Percentiles rank a stretch among this genome's conserved stretches.
Conservation (phyloP, 1,140 invertebrate species). For the Drosophila parvula region DNA sequence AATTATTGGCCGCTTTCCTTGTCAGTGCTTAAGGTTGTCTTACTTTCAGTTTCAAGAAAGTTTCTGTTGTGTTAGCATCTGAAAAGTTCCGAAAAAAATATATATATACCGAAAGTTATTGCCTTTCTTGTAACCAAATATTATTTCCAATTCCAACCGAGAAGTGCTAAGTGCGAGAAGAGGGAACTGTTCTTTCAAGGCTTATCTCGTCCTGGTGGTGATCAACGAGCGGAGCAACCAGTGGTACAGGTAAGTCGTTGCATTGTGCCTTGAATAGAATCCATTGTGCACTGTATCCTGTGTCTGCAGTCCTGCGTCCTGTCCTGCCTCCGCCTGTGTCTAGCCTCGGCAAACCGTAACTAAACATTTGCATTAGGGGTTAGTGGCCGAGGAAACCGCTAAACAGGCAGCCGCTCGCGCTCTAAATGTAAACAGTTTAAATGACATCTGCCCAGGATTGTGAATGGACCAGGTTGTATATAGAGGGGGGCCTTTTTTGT, state of each 20-base stretch:
- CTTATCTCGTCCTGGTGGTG: too few species aligned
- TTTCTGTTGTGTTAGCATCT: slow-evolving; percentile 2
- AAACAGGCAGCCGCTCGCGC: slow-evolving; percentile 54
- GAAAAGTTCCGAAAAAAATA: neutral
- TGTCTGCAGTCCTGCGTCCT: neutral
- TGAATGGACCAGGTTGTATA: neutral
- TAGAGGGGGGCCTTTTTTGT: neutral
- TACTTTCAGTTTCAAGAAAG: neutral
- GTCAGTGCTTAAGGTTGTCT: neutral
- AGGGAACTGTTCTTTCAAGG: too few species aligned
- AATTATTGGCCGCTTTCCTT: neutral
- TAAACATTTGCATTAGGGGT: slow-evolving; percentile 74
- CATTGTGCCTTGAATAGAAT: too few species aligned
- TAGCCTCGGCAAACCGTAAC: slow-evolving; percentile 51
- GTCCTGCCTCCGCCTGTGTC: neutral
- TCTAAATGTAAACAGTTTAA: slow-evolving; percentile 69
- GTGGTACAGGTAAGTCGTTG: too few species aligned
- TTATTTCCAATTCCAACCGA: too few species aligned
- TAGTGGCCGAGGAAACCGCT: slow-evolving; percentile 61
- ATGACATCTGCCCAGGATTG: slow-evolving; percentile 46
- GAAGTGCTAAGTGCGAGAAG: too few species aligned
- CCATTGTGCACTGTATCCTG: too few species aligned
- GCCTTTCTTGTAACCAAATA: too few species aligned
- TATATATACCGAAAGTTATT: too few species aligned
- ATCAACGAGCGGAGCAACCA: too few species aligned